Conservation (phyloP, 2,113 vertebrate species). For the Pseudorectes ferrugineus region DNA sequence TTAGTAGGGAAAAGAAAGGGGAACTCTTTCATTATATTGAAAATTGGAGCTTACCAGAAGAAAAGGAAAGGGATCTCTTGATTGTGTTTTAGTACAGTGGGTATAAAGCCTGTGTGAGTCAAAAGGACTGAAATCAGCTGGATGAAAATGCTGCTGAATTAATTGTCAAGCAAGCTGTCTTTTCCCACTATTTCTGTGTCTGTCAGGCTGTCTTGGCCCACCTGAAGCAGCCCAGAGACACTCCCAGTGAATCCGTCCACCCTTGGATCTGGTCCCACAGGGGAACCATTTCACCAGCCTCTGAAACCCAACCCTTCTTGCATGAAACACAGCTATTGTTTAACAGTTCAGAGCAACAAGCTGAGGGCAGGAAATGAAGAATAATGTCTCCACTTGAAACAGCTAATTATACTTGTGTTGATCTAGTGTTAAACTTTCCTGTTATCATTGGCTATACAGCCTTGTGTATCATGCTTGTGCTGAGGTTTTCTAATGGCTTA, state of each 20-base stretch:
- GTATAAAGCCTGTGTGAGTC: not conserved
- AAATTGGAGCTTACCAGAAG: not conserved
- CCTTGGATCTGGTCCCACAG: not conserved
- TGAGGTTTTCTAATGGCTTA: constrained; percentile 17
- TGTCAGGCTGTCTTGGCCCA: not conserved
- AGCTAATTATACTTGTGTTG: constrained; percentile 42
- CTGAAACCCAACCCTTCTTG: not conserved
- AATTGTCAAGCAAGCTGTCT: not conserved
- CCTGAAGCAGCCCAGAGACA: not conserved
- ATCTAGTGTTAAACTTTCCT: constrained; percentile 44
- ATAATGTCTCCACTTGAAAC: constrained; percentile 45
- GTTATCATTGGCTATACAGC: constrained; percentile 29
- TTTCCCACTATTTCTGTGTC: not conserved
- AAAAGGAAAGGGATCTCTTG: not conserved
- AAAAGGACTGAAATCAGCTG: not conserved
- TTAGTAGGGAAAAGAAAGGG: not conserved
- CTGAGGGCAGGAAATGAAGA: constrained; percentile 51
- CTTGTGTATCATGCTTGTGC: not conserved
- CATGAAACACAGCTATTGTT: constrained; percentile 50
- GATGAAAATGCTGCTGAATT: not conserved
- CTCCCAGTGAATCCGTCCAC: not conserved
- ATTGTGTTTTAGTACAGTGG: not conserved
- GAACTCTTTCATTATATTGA: not conserved
- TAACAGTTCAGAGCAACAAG: constrained; percentile 18
- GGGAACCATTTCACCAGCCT: not conserved